A percentile compares a stretch with the other conserved stretches of the same genome.
These are phyloP conservation scores for Aplysia californica DNA, from an alignment of 1,140 invertebrate genomes.

Conservation along the genomic window DNA sequence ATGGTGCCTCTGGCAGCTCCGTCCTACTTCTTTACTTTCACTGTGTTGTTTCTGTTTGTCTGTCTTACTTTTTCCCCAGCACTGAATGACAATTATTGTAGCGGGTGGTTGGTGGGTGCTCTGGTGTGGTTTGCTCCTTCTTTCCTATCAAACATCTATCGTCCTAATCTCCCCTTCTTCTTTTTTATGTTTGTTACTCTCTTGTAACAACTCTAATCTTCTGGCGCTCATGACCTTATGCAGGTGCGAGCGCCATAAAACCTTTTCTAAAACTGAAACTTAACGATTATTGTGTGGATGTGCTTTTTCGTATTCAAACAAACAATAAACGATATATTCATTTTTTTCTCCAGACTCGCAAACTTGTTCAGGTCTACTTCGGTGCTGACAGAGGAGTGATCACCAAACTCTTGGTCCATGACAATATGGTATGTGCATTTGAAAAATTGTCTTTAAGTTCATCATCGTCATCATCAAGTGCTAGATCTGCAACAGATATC, in stretches of 20 bases:
- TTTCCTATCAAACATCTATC: neutral
- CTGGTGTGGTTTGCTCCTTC: neutral
- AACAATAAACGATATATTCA: neutral
- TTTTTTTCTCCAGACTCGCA: neutral
- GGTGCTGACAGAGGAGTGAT: slow-evolving; percentile 8
- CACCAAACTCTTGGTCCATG: neutral
- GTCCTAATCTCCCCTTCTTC: neutral
- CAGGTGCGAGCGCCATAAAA: too few relatives aligned
- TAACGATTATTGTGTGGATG: neutral
- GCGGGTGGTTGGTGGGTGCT: too few relatives aligned
- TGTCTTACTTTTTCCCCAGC: too few relatives aligned
- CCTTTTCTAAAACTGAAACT: neutral
- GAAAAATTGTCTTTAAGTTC: too few relatives aligned
- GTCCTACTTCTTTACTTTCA: too few relatives aligned
- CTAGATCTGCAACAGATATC: neutral
- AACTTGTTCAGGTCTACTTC: slow-evolving; percentile 16
- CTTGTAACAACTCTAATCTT: neutral
- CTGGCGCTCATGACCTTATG: neutral
- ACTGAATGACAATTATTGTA: too few relatives aligned
- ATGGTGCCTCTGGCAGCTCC: too few relatives aligned
- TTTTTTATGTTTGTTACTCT: neutral
- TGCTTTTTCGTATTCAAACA: too few relatives aligned
- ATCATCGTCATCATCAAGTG: too few relatives aligned
- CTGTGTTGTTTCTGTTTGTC: too few relatives aligned
- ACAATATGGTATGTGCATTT: slow-evolving; percentile 3